Base-by-base conservation (phyloP, 2,888 invertebrate genomes). In the Synergus itoensis region DNA sequence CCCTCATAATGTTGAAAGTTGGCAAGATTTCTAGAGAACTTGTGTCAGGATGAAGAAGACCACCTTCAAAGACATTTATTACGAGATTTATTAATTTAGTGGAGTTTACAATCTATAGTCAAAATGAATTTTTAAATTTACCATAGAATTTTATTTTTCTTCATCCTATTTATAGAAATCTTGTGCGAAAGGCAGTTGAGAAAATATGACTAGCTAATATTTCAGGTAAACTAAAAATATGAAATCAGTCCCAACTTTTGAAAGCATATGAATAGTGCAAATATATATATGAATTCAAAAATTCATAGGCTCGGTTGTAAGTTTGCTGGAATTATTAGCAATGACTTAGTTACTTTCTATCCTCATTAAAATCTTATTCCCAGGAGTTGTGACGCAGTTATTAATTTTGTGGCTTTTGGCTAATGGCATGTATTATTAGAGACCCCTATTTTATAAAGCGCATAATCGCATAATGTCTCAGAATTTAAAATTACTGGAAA, bases 301-400 rank as follows among this genome's bases (percentile, higher is more conserved):
- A 65, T 65, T 65, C 65, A 65, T 65, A 65, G n/a, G 0, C 36
- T 41, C n/a, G 18, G 65, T 65, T 65, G n/a, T 41, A 41, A 41
- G 65, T 65, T 65, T 65, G 65, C 65, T 41, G 41, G 65, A 65
- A 65, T 41, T 65, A 65, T 65, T 65, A 65, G 65, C 40, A 65
- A 36, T 16, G 65, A 16, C 41, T 65, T 65, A n/a, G 11, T 60
- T 60, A 21, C n/a, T n/a, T 41, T 65, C 41, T 41, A 11, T 65
- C 65, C 41, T 65, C 65, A 65, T 65, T 65, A 65, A 65, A 65
- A n/a, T 65, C 16, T 18, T 18, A 11, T 65, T 65, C 65, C n/a
- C 65, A 65, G n/a, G 41, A 41, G 40, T n/a, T 18, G 41, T 41
- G n/a, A 41, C 40, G 9, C 40, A 8, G 18, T n/a, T 65, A 65